Base-by-base conservation (phyloP, 2,888 invertebrate genomes). In the Hypomecis punctinalis region DNA sequence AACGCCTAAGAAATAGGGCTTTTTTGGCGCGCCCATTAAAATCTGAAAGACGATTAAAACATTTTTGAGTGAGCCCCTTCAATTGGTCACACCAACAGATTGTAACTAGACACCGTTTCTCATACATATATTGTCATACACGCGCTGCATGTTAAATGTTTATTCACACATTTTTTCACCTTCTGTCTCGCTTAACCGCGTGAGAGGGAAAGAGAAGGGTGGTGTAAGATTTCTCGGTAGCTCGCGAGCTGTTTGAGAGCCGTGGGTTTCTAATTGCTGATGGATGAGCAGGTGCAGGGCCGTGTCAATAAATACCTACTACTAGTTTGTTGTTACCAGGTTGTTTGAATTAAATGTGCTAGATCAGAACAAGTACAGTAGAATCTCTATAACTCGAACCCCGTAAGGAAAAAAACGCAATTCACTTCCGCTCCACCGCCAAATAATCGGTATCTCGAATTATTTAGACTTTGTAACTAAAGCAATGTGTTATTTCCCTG, bases 181-280 rank as follows among this genome's bases (percentile, higher is more conserved):
- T 68, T 57, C 57, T 39, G 48, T 71, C 11, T 75, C 77, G 54
- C 23, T 52, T 23, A 6, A 8, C 33, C 6, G n/a, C 1, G 1
- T 8, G 40, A 6, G 40, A 9, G 9, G 2, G 78, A 85, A 53
- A 71, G 76, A 66, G 85, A 82, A 37, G 70, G 13, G 42, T 13
- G 40, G 75, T 74, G 83, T 84, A 73, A 84, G 85, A 85, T 88
- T 87, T 89, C 88, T 86, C 91, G 75, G 90, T 89, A 89, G 90
- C 86, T 60, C 73, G 85, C 75, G 67, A 83, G 74, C 73, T 81
- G 59, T 90, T 90, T 90, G 84, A 66, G 63, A 81, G 81, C 86
- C 79, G 79, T 75, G 79, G 79, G 74, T 79, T 64, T 76, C 76
- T 80, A 76, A 80, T 80, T 80, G 77, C 74, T 73, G 46, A 13